Conservation (phyloP, 2,888 invertebrate species). For the Dascillus cervinus region DNA sequence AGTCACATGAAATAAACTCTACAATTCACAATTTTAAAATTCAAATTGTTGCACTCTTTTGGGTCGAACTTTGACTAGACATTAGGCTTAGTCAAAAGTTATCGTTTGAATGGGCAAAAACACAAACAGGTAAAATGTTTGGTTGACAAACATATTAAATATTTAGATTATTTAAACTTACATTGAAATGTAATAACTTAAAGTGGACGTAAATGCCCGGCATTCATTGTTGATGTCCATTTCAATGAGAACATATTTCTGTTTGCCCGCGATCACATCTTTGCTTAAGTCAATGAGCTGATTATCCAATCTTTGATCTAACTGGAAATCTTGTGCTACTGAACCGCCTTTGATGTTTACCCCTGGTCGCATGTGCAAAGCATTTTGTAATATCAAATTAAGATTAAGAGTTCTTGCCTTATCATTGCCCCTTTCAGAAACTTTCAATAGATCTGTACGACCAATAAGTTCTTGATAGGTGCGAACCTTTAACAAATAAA, state of each 20-base stretch:
- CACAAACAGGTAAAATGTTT: constrained; percentile 1
- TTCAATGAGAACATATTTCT: constrained; percentile 59
- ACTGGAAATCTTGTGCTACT: constrained; percentile 75
- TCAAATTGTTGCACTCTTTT: too few relatives aligned
- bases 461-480: constrained; percentile 71
- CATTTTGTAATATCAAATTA: constrained; percentile 78
- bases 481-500: constrained; percentile 28
- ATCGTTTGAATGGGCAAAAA: too few relatives aligned
- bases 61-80: too few relatives aligned
- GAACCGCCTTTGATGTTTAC: constrained; percentile 88
- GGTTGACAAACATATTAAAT: neutral
- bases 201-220: constrained; percentile 86
- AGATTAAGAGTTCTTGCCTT: constrained; percentile 85
- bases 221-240: constrained; percentile 86
- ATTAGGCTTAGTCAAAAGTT: too few relatives aligned
- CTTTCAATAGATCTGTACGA: constrained; percentile 79
- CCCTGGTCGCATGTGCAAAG: constrained; percentile 81
- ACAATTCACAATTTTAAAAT: neutral
- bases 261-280: constrained; percentile 66
- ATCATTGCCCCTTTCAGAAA: constrained; percentile 57
- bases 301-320: constrained; percentile 78
- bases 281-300: constrained; percentile 64
- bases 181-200: constrained; percentile 94
- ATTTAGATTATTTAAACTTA: constrained; percentile 46
- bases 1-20: too few relatives aligned